Conservation (phyloP, 2,888 invertebrate species). For the Leptogaster cylindrica region DNA sequence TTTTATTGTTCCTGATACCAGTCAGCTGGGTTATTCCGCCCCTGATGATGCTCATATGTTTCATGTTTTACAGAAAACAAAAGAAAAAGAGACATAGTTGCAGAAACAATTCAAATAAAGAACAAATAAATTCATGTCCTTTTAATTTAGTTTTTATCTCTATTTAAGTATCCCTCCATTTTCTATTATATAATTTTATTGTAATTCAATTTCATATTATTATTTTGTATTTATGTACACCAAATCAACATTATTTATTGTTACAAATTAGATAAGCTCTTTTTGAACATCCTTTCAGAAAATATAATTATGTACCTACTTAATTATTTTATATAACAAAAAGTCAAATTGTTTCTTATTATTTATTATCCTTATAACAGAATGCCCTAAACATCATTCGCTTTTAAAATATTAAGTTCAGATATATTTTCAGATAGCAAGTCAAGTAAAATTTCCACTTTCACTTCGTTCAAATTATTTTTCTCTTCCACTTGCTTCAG, state of each 20-base stretch:
- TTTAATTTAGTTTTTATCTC: background rate
- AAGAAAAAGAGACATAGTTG: background rate
- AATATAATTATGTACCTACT: no score
- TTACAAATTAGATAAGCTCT: no score
- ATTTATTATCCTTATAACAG: background rate
- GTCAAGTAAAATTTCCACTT: constrained; percentile 60
- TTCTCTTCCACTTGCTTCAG: constrained; percentile 57
- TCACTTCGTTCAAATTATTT: constrained; percentile 59
- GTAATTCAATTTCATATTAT: no score
- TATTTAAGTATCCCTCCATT: no score
- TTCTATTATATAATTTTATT: no score
- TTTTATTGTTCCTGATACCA: constrained; percentile 58
- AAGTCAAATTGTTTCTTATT: background rate
- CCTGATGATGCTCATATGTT: constrained; percentile 57
- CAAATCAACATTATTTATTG: no score
- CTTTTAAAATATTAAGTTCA: constrained; percentile 53
- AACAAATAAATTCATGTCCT: background rate
- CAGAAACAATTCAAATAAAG: background rate
- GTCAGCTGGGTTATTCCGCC: constrained; percentile 57
- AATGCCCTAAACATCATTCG: background rate
- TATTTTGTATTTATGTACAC: no score
- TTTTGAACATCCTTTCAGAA: no score
- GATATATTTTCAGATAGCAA: constrained; percentile 58
- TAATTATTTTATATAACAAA: no score
- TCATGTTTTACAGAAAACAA: constrained; percentile 51